phyloP scores from a whole-genome alignment of 2,113 vertebrate genomes.

The Hippoglossus stenolepis region DNA sequence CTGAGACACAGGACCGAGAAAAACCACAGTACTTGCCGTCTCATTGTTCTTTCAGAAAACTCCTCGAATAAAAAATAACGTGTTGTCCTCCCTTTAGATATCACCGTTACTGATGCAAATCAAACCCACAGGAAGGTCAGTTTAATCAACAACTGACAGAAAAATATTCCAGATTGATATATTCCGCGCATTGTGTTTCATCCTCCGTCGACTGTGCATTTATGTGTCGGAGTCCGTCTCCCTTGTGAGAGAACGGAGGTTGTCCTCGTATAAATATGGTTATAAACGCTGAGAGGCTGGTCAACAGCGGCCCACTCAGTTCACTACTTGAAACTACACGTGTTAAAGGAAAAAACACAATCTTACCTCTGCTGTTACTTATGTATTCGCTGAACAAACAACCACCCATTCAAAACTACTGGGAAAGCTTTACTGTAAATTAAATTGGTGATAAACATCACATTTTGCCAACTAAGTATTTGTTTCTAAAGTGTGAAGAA shows the following conservation, averaged over 20 bases:
- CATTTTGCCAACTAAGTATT: background rate
- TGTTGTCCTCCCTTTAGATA: background rate
- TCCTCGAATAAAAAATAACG: background rate
- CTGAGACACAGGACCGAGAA: conserved; percentile 34
- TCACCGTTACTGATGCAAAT: background rate
- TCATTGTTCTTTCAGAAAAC: conserved; percentile 59
- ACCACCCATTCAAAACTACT: accelerated
- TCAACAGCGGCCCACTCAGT: conserved; percentile 91
- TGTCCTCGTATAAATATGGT: background rate
- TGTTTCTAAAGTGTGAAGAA: background rate
- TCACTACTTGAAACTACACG: conserved; percentile 82
- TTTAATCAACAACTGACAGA: background rate
- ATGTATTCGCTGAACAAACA: background rate
- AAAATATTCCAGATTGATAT: conserved; percentile 8
- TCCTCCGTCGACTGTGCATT: background rate
- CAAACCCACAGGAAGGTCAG: accelerated
- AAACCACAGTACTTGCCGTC: conserved; percentile 63
- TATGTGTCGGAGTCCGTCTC: background rate
- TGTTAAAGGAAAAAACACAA: accelerated
- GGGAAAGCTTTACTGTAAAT: background rate
- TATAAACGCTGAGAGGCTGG: conserved; percentile 63
- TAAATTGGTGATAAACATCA: background rate
- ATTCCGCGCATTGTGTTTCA: background rate
- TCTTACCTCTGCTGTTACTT: background rate
- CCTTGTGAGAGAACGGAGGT: background rate